Evolutionary conservation across 2,888 invertebrate species (phyloP), one percentile per base, ranked within the genome.

Genomic region (Girardia tigrina): DNA sequence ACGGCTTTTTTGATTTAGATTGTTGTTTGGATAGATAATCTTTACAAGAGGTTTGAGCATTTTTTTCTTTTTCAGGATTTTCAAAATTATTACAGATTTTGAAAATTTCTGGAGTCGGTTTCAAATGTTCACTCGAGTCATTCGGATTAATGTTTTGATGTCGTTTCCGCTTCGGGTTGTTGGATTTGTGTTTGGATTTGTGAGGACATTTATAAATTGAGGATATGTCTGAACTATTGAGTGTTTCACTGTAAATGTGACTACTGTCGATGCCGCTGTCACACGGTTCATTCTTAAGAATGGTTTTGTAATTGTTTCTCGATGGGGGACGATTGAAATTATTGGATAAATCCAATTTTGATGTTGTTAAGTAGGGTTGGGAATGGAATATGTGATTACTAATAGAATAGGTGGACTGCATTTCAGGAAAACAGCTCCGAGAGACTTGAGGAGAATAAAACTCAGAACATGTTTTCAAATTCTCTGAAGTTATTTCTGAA

Each of bases 221-320:
- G n/a, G 56, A 56, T 12, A 56, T 56, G 23, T 56, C 56, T 56
- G 56, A 56, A n/a, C 56, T 56, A n/a, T 56, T 56, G n/a, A 56
- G n/a, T 6, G 56, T 56, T 16, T 56, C 56, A 56, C 56, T 56
- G n/a, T 56, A 56, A 56, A 56, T 56, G n/a, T 56, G 56, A 56
- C 56, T 56, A 23, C 56, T 56, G 56, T 56, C 56, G n/a, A 56
- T 56, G n/a, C 56, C 56, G 23, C 56, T 56, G n/a, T 56, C 56
- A 56, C 56, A 56, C n/a, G 56, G 56, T 56, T 56, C 56, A 56
- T 56, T 56, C n/a, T 56, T 56, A 20, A 56, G 4, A 20, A 56
- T 56, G n/a, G 4, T 56, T 56, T 56, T 4, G 23, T 8, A 56
- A 56, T 56, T 6, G 23, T n/a, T n/a, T 56, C 23, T 56, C 4